Base-by-base conservation (phyloP, 2,113 vertebrate species). In the Crypturellus undulatus region DNA sequence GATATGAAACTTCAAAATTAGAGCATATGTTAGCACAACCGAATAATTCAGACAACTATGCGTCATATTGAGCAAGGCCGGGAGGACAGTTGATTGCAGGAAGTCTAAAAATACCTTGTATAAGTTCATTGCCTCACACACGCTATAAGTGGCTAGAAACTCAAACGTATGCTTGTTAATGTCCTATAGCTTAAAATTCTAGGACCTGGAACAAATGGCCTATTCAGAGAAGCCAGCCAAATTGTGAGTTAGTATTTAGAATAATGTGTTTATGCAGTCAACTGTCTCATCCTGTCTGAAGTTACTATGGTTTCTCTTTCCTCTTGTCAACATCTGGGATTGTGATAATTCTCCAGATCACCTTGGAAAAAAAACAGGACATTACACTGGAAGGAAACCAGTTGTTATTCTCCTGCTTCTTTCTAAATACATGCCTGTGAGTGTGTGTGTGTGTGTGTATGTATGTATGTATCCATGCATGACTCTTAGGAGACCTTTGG, bases 51-150 rank as follows among this genome's bases (percentile, higher is more conserved):
- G 90, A 76, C 84, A 90, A 91, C 76, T 91, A 76, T 92, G 87
- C 16, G 34, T 92, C 75, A 60, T 58, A 49, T 88, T 96, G 96
- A 96, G 96, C 92, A 96, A 93, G 52, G 84, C 83, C 0, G 6
- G 76, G 73, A 93, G 76, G 79, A 91, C 72, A 95, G 88, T 93
- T 95, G 95, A 89, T 95, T 96, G 90, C 95, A 97, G 94, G 96
- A 97, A 97, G 82, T 97, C 93, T 97, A 96, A 97, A 96, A 97
- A 96, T 97, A 97, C 81, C 93, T 92, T n/a, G 62, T 89, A 14
- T 88, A 91, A 93, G 84, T 94, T 95, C 11, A 2, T 89, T 95
- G 80, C 89, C 68, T 94, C 81, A 63, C 58, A 34, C 78, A 49
- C 76, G 36, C 79, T 91, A 86, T 52, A 62, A 93, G 87, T 62